Evolutionary conservation across 1,140 invertebrate species (phyloP), one percentile per base, ranked within the genome.

Genomic region (Bombyx mandarina): DNA sequence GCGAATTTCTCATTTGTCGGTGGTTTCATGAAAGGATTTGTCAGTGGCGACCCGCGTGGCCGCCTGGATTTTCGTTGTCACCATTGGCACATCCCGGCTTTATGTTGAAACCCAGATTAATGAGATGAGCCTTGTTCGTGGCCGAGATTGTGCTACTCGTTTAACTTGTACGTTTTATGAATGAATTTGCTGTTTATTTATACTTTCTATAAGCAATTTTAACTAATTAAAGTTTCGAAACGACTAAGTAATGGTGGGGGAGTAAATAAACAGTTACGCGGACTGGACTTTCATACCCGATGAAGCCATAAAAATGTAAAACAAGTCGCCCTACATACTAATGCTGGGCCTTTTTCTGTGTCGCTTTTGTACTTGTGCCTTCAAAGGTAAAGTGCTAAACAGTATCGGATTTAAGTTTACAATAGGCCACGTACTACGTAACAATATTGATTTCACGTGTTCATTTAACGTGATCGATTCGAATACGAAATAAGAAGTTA

Each of bases 11-110:
- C 72, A 72, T 73, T 75, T 73, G 70, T 67, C 67, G 62, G 51
- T 58, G 63, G 68, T 71, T 69, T 69, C 70, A 68, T 69, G 58
- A 70, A 74, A 76, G 80, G 83, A 81, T 85, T 86, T 84, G 65
- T 61, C 52, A 52, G 51, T 48, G 57, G 45, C 61, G 65, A 72
- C 71, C 74, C 69, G 61, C 58, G 67, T 61, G 66, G 65, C 66
- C 63, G 67, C 67, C 66, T 70, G 78, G 80, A 77, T 83, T 82
- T 71, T 62, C 68, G 60, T 57, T 82, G 83, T 82, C 80, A 80
- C 71, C 79, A 85, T 78, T 63, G 80, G 80, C 73, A 79, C 69
- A 75, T 73, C 75, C 69, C 65, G 76, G 83, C 82, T 87, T 85
- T 81, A 65, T 69, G 61, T 62, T 55, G 68, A 79, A 72, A 70